Evolutionary conservation across 2,797 vertebrate genomes (phyloP).

Genomic region (Centropyge bicolor): DNA sequence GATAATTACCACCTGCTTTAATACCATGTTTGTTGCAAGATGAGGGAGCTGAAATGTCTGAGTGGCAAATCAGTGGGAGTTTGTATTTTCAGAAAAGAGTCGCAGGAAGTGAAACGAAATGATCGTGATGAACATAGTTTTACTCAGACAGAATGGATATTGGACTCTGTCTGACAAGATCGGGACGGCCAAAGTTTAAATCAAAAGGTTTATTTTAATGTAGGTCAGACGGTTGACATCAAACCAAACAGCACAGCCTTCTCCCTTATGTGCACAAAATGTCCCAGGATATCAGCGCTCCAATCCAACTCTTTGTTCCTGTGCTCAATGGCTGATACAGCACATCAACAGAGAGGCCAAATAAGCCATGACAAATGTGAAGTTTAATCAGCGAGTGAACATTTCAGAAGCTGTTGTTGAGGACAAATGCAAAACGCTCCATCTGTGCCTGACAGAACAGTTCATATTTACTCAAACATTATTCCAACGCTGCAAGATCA

Average conservation of each 20-base stretch:
- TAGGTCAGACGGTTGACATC: background rate
- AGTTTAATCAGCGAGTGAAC: conserved; percentile 32
- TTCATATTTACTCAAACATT: background rate
- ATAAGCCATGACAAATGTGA: conserved; percentile 29
- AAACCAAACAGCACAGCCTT: conserved; percentile 3
- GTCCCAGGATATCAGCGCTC: conserved; percentile 21
- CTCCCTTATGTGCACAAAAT: conserved; percentile 11
- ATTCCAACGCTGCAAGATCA: conserved; percentile 2
- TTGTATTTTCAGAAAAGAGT: conserved; percentile 2
- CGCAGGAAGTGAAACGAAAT: background rate
- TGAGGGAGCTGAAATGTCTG: conserved; percentile 20
- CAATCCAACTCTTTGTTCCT: conserved; percentile 41
- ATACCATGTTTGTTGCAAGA: background rate
- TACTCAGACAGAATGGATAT: background rate
- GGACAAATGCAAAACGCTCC: conserved; percentile 13
- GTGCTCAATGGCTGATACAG: conserved; percentile 26
- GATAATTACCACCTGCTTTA: conserved; percentile 25
- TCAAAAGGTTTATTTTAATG: background rate
- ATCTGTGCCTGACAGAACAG: conserved; percentile 20
- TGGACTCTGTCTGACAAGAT: background rate
- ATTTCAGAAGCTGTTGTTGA: conserved; percentile 22
- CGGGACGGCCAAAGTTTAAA: background rate
- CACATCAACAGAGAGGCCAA: conserved; percentile 31
- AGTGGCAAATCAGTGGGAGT: background rate
- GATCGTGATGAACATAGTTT: background rate